Base-by-base conservation (phyloP, 37 sponge, comb jelly and placozoan genomes). In the Geodia barretti region DNA sequence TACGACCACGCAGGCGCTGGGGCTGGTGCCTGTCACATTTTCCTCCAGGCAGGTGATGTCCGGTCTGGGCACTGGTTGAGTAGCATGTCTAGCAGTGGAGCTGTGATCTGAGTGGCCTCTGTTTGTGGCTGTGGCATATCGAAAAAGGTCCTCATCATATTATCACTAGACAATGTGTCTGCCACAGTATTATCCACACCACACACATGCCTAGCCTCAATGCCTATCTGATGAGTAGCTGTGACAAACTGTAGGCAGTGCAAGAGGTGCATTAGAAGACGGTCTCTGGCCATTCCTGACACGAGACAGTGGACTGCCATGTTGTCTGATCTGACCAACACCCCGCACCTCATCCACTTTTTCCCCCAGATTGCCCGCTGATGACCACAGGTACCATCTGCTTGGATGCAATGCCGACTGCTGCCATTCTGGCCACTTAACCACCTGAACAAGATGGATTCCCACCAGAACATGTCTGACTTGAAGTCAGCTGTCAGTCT, bases 391-490 rank as follows among this genome's bases (percentile, higher is more conserved):
- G 54, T 14, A 47, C 54, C 54, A 47, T 47, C 7, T 47, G 11
- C 54, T 47, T 47, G 54, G 54, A 17, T 17, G 54, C 54, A 47
- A 47, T 47, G 4, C 17, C n/a, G 54, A 47, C 14, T 2, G 35
- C 8, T 5, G 64, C 33, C 77, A 58, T 33, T 43, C 67, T 4
- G 80, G 60, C 80, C 74, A 77, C 34, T 39, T 41, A 23, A 64
- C 7, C 68, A 72, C 67, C 37, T 33, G 43, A 40, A 39, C 65
- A 2, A 81, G 70, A 17, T 70, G 75, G 47, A 41, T 5, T 23
- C 1, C 76, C 83, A 72, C 78, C 83, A 77, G 19, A 23, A 30
- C 2, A 88, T 41, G 73, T 82, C 83, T 35, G 78, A 87, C 19
- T 64, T 70, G 39, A 81, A 87, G 9, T 69, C 82, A 21, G 36